Evolutionary conservation across 1,140 invertebrate species (phyloP).

Genomic region (Caerostris extrusa): DNA sequence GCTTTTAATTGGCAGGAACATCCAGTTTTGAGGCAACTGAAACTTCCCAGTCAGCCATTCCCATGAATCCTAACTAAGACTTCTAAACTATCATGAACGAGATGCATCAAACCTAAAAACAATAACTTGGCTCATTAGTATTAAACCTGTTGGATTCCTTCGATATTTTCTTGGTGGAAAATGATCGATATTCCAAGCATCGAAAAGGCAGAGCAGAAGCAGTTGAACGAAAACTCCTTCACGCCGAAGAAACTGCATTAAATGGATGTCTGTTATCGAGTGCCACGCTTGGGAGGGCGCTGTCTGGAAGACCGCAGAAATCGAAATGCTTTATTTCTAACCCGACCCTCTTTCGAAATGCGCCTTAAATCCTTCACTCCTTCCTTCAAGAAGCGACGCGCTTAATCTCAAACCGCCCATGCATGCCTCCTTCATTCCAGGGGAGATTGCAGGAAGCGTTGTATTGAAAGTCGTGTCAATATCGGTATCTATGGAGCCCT

Average conservation of each 20-base stretch:
- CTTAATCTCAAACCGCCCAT: constrained; percentile 31
- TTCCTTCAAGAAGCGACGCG: background rate
- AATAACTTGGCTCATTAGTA: background rate
- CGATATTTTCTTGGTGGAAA: background rate
- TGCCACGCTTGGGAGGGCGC: constrained; percentile 43
- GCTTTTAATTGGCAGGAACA: too few species aligned
- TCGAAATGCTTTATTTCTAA: constrained; percentile 51
- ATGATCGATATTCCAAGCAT: background rate
- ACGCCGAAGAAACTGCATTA: constrained; percentile 53
- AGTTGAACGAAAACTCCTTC: background rate
- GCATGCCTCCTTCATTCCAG: constrained; percentile 14
- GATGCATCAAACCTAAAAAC: background rate
- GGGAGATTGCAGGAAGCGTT: background rate
- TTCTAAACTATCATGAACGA: background rate
- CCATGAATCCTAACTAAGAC: too few species aligned
- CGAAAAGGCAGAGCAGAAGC: constrained; percentile 9
- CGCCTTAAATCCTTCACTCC: background rate
- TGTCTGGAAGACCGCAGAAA: constrained; percentile 48
- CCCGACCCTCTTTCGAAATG: background rate
- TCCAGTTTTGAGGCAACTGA: too few species aligned
- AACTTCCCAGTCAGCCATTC: too few species aligned
- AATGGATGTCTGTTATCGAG: constrained; percentile 70
- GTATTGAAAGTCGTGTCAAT: constrained; percentile 54
- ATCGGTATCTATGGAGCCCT: constrained; percentile 59
- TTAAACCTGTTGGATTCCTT: background rate